Percentiles rank a stretch among this genome's conserved stretches.
phyloP scores from a whole-genome alignment of 64 coral and sea anemone species.

The Hydrozoanthus tunicans region DNA sequence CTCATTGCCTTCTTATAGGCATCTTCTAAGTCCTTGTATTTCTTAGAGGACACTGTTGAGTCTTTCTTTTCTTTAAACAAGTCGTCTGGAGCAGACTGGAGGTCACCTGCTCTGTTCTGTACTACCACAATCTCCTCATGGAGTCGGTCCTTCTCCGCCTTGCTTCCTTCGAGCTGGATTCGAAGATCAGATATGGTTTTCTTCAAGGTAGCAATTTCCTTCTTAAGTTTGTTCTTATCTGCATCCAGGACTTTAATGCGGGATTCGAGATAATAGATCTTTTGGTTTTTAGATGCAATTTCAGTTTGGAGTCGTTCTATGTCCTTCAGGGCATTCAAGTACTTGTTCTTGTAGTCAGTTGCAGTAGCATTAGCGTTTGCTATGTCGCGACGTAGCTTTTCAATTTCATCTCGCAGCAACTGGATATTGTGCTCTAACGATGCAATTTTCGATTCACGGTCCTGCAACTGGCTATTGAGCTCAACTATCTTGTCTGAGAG shows the following conservation, averaged over 20 bases:
- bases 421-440: slow-evolving; percentile 72
- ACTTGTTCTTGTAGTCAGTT: slow-evolving; percentile 92
- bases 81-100: slow-evolving; percentile 78
- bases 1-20: slow-evolving; percentile 76
- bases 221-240: slow-evolving; percentile 67
- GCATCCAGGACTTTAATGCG: slow-evolving; percentile 78
- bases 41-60: slow-evolving; percentile 51
- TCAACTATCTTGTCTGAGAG: slow-evolving; percentile 54
- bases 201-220: slow-evolving; percentile 72
- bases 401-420: slow-evolving; percentile 75
- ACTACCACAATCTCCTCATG: slow-evolving; percentile 60
- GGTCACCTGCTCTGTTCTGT: slow-evolving; percentile 25
- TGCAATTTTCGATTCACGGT: slow-evolving; percentile 76
- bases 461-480: slow-evolving; percentile 68
- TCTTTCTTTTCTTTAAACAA: slow-evolving; percentile 73
- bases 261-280: slow-evolving; percentile 74
- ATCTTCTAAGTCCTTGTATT: slow-evolving; percentile 77
- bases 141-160: slow-evolving; percentile 53
- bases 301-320: slow-evolving; percentile 81
- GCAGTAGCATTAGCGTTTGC: slow-evolving; percentile 76
- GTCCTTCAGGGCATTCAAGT: slow-evolving; percentile 78
- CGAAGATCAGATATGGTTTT: slow-evolving; percentile 86
- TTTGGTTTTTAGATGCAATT: slow-evolving; percentile 74
- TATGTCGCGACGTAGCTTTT: slow-evolving; percentile 67
- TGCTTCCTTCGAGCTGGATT: slow-evolving; percentile 68